Percentiles rank a stretch among this genome's conserved stretches.
Conservation (phyloP, 2,797 vertebrate genomes). For the Dipus sagitta region DNA sequence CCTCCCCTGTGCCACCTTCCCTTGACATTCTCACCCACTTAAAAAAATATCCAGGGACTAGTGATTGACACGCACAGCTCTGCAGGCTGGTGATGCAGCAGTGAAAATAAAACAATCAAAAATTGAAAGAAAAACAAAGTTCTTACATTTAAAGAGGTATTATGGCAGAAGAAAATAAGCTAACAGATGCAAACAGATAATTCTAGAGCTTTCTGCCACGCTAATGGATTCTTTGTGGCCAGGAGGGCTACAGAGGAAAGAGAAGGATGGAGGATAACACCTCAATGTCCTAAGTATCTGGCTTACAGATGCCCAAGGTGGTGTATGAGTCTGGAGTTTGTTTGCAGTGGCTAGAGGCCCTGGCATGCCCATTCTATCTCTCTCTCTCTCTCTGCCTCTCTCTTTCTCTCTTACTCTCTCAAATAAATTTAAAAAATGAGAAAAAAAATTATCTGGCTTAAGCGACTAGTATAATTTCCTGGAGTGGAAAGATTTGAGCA, state of each 20-base stretch:
- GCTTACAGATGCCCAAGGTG: not conserved
- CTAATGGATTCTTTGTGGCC: not conserved
- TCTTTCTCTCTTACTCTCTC: no score
- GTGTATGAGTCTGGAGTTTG: no score
- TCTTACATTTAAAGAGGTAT: not conserved
- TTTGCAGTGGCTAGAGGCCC: no score
- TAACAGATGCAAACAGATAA: not conserved
- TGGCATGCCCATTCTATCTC: no score
- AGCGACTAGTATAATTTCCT: not conserved
- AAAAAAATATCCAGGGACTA: not conserved
- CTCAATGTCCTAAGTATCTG: not conserved
- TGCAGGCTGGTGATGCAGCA: not conserved
- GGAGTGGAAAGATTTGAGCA: not conserved
- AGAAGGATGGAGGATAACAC: not conserved
- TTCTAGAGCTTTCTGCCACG: not conserved
- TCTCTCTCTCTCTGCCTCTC: no score
- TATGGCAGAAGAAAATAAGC: not conserved
- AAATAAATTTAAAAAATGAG: no score
- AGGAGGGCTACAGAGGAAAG: not conserved
- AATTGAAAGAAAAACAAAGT: not conserved
- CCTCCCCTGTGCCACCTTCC: not conserved
- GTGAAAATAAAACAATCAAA: not conserved
- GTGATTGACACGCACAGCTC: not conserved
- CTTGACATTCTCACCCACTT: slow-evolving; percentile 44
- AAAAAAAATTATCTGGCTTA: not conserved